Evolutionary conservation across 2,888 invertebrate genomes (phyloP), one percentile per base, ranked within the genome.

Genomic region (Agrotis puta): DNA sequence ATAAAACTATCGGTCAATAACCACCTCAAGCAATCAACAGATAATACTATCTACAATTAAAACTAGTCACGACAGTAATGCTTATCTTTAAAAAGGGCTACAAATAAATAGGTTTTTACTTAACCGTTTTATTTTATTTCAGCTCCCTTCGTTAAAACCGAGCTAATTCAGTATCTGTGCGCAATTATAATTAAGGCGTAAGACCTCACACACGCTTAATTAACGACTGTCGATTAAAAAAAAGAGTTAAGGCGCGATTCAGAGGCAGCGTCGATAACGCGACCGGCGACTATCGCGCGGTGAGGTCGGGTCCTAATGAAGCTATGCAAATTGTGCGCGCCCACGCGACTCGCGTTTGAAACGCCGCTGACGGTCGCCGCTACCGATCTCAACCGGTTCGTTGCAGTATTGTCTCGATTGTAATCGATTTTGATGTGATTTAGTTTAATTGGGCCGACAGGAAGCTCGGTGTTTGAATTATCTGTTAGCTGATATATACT

Each of bases 201-300:
- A 90, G 93, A 93, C 93, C 93, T 92, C 93, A 93, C 93, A 91
- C 93, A 88, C 80, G 87, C 85, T 92, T 92, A 92, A 93, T 93
- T 92, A 92, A 92, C 88, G 88, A 87, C 83, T 85, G 87, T 80
- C 83, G 83, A 88, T 83, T 80, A 78, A 87, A 85, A 84, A 88
- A 85, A 87, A 81, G 82, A 75, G 79, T 65, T 76, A 79, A 79
- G 81, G 82, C 84, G 81, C 82, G 83, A 87, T 86, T 85, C 87
- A 85, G 84, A 84, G 83, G 81, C 80, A 77, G 76, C 70, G 78
- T 79, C 81, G 86, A 87, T 82, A 84, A 80, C 85, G 79, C 81
- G 75, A 84, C 82, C 90, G 91, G 79, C 79, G 76, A 84, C 83
- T 90, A 91, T 88, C 88, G 85, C 84, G 79, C 74, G 81, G 85